Conservation (phyloP, 2,888 invertebrate genomes). For the Diaprepes abbreviatus region DNA sequence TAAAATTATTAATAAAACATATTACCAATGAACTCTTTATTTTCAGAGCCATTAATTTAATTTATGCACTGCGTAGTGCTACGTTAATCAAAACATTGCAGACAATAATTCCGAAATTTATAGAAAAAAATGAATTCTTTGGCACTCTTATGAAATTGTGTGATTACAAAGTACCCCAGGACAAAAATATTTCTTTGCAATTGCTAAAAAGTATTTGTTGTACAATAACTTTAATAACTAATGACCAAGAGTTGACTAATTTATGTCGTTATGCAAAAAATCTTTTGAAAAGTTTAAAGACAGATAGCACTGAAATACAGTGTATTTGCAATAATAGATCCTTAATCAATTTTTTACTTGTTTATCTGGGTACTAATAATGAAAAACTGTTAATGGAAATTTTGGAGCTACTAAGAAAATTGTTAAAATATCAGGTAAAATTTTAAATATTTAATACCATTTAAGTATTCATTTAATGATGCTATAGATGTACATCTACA, state of each 20-base stretch:
- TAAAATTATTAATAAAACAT: no score
- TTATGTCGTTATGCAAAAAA: conserved; percentile 6
- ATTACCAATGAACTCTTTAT: no score
- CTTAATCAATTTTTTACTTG: not conserved
- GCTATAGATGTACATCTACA: not conserved
- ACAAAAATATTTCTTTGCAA: not conserved
- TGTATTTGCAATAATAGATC: not conserved
- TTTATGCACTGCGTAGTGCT: not conserved
- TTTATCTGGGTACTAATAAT: not conserved
- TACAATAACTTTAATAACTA: not conserved
- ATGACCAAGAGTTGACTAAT: not conserved
- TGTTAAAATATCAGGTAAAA: conserved; percentile 7
- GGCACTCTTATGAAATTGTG: not conserved
- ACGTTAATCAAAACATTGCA: not conserved
- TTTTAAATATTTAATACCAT: not conserved
- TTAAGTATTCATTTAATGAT: not conserved
- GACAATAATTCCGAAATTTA: conserved; percentile 1
- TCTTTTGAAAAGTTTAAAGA: not conserved
- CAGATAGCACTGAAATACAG: not conserved
- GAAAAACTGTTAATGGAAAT: not conserved
- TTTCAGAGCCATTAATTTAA: conserved; percentile 6
- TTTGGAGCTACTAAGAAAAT: not conserved
- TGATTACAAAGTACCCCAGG: not conserved
- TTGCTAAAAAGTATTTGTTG: conserved; percentile 12
- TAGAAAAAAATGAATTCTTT: not conserved